Evolutionary conservation across 2,888 invertebrate species (phyloP), one percentile per base, ranked within the genome.

Genomic region (Trichopria drosophilae): DNA sequence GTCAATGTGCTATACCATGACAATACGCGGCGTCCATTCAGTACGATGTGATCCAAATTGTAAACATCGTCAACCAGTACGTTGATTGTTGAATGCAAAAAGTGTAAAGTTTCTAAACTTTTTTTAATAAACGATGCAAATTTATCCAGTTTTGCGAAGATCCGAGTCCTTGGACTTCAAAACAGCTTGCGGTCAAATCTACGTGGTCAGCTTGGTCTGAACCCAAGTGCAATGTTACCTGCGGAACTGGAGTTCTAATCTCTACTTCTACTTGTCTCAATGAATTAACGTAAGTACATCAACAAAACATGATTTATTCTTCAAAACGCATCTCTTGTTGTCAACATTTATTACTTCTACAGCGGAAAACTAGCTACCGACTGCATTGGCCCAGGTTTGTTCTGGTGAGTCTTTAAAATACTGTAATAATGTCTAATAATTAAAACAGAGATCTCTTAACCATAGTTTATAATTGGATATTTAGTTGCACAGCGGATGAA

Each of bases 71-170:
- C 73, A 73, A 54, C 74, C 75, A 59, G 77, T 77, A n/a, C n/a
- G n/a, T n/a, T n/a, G n/a, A n/a, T n/a, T n/a, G n/a, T n/a, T n/a
- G 69, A 60, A n/a, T n/a, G n/a, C n/a, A n/a, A n/a, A n/a, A n/a
- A n/a, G n/a, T n/a, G n/a, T n/a, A 5, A 40, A 6, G 3, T 19
- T 6, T 36, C n/a, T 18, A 16, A 28, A 19, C 13, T 2, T 13
- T 18, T 36, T 4, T 10, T 6, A 19, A 28, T 16, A 5, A 18
- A 6, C 37, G 47, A 42, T 58, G 57, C 46, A 16, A n/a, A n/a
- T n/a, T n/a, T n/a, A n/a, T n/a, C n/a, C n/a, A 77, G 77, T 77
- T 77, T 59, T 77, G 76, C 55, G 76, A 77, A 62, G 61, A 64
- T 44, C 59, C 69, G 15, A 65, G 65, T n/a, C 62, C 64, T 13